phyloP scores from a whole-genome alignment of 2,888 invertebrate genomes.

The Uropetala carovei region DNA sequence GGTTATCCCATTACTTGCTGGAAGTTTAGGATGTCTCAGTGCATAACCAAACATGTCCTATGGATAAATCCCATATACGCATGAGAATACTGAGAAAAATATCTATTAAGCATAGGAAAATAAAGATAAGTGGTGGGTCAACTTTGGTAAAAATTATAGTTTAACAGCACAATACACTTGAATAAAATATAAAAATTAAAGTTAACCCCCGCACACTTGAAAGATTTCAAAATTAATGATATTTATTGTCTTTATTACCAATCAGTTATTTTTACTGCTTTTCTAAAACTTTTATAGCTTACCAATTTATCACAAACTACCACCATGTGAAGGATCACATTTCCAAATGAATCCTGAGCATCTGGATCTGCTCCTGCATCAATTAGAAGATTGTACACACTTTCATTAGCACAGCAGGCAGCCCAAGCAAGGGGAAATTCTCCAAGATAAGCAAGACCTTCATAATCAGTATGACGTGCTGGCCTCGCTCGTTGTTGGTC shows the following conservation, averaged over 20 bases:
- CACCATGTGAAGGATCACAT: slow-evolving; percentile 99
- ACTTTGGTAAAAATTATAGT: neutral
- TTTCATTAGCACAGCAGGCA: slow-evolving; percentile 97
- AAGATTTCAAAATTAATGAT: neutral
- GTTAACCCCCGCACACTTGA: neutral
- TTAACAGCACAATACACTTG: neutral
- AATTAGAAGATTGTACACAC: slow-evolving; percentile 95
- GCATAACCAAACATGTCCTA: slow-evolving; percentile 99
- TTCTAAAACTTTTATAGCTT: neutral
- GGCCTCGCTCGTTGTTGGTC: slow-evolving; percentile 92
- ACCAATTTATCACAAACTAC: slow-evolving; percentile 72
- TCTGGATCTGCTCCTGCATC: slow-evolving; percentile 97
- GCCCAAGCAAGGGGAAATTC: slow-evolving; percentile 99
- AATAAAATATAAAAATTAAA: neutral
- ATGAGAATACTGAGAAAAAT: neutral
- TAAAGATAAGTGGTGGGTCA: neutral
- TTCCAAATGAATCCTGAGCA: slow-evolving; percentile 96
- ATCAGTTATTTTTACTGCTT: too few species aligned
- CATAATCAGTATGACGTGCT: slow-evolving; percentile 92
- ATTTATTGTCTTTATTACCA: too few species aligned
- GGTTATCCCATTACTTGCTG: slow-evolving; percentile 93
- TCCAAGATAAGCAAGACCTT: slow-evolving; percentile 97
- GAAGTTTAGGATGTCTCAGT: slow-evolving; percentile 93
- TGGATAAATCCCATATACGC: slow-evolving; percentile 68
- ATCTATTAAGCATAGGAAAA: too few species aligned